Conservation (phyloP, 1,140 invertebrate genomes). For the Diabrotica undecimpunctata region DNA sequence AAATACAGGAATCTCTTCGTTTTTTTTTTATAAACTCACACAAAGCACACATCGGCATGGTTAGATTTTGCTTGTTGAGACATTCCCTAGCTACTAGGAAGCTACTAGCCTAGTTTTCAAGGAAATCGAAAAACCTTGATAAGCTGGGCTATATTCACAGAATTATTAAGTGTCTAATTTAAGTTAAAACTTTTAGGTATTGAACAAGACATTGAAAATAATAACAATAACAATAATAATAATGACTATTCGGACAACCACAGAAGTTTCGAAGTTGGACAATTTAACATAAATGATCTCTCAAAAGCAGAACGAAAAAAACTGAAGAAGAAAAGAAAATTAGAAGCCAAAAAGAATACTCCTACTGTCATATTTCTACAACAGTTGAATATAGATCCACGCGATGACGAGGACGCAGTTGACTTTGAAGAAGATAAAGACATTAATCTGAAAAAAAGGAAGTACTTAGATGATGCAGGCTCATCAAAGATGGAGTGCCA, state of each 20-base stretch:
- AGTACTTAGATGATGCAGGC: constrained; percentile 23
- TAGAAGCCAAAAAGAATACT: constrained; percentile 30
- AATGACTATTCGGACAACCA: constrained; percentile 31
- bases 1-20: too few species aligned
- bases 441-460: constrained; percentile 26
- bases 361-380: constrained; percentile 33
- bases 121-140: too few species aligned
- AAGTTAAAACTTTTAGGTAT: constrained; percentile 32
- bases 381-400: constrained; percentile 20
- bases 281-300: constrained; percentile 34
- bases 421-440: constrained; percentile 27
- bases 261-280: constrained; percentile 37
- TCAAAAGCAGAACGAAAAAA: constrained; percentile 40
- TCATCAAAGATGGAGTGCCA: constrained; percentile 20
- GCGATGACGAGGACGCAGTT: constrained; percentile 20
- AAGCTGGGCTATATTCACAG: too few species aligned
- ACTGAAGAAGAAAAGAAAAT: constrained; percentile 39
- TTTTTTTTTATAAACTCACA: too few species aligned
- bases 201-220: constrained; percentile 39
- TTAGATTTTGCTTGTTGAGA: too few species aligned
- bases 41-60: too few species aligned
- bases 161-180: not conserved
- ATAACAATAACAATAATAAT: constrained; percentile 19
- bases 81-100: too few species aligned
- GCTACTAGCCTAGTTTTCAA: too few species aligned